Base-by-base conservation (phyloP, 2,113 vertebrate species). In the Agelaius tricolor region DNA sequence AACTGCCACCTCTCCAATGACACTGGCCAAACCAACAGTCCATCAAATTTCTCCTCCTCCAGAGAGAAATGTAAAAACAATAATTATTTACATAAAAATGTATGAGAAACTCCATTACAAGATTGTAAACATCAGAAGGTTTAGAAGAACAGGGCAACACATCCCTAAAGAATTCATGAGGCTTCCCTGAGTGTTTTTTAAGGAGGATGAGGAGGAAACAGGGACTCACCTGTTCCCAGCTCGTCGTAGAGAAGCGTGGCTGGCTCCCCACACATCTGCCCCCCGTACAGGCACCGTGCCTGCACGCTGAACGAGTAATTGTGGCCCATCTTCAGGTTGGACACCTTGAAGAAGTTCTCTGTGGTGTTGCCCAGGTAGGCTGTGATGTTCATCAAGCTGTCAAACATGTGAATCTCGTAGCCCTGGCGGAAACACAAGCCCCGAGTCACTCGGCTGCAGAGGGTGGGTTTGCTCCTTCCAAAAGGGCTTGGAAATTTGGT, bases 231-330 rank as follows among this genome's bases (percentile, higher is more conserved):
- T 9, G 93, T 95, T 14, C 97, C 98, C 62, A 99, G 95, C 33
- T 99, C 98, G 8, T 99, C 98, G 1, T 98, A 99, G 10, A 99
- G 98, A 20, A 99, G 98, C 2, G 98, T 96, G 0, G 99, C 99
- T 0, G 99, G 98, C 47, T 99, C 99, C 3, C 99, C 99, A 3
- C 99, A 99, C 94, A 99, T 98, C 98, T 99, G 99, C 16, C 98
- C 98, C 2, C 96, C 97, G 7, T 98, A 97, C 62, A 99, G 98
- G 79, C 99, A 99, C 46, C 98, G 97, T 4, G 99, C 99, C 94
- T 98, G 99, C 30, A 99, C 99, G 0, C 95, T 98, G 98, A 99
- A 99, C 0, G 99, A 99, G 63, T 99, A 99, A 97, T 99, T 99
- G 96, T 99, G 99, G 20, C 99, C 99, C 17, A 97, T 52, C 93